Evolutionary conservation across 2,113 vertebrate genomes (phyloP).

Genomic region (Beaufortia kweichowensis): DNA sequence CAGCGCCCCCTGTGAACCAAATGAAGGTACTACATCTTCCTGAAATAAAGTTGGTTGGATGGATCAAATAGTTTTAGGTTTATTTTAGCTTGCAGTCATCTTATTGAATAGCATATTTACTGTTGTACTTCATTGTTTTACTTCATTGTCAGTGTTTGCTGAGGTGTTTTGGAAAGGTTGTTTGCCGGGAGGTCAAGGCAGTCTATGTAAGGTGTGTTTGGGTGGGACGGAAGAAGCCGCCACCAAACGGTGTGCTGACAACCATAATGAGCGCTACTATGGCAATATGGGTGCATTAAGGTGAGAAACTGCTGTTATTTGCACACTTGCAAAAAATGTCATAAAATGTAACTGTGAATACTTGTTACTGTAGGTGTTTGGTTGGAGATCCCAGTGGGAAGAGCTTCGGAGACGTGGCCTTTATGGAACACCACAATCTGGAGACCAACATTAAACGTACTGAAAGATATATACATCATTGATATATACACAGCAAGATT

Average conservation of each 20-base stretch:
- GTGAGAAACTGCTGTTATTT: slow-evolving; percentile 59
- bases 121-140: no score
- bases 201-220: slow-evolving; percentile 87
- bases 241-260: slow-evolving; percentile 80
- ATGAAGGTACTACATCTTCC: slow-evolving; percentile 70
- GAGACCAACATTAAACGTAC: slow-evolving; percentile 82
- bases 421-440: slow-evolving; percentile 85
- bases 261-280: slow-evolving; percentile 86
- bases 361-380: slow-evolving; percentile 73
- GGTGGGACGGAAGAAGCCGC: slow-evolving; percentile 78
- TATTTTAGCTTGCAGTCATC: no score
- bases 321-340: not conserved
- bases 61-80: no score
- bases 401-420: slow-evolving; percentile 87
- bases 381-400: slow-evolving; percentile 83
- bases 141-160: slow-evolving; percentile 75
- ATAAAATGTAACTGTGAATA: not conserved
- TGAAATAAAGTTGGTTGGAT: no score
- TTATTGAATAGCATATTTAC: no score
- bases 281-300: slow-evolving; percentile 88
- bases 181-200: slow-evolving; percentile 81
- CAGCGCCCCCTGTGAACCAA: slow-evolving; percentile 74
- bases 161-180: slow-evolving; percentile 89
- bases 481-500: no score
- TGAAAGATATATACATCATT: slow-evolving; percentile 20